phyloP scores from a whole-genome alignment of 2,888 invertebrate genomes.

The Falcaria lacertinaria region DNA sequence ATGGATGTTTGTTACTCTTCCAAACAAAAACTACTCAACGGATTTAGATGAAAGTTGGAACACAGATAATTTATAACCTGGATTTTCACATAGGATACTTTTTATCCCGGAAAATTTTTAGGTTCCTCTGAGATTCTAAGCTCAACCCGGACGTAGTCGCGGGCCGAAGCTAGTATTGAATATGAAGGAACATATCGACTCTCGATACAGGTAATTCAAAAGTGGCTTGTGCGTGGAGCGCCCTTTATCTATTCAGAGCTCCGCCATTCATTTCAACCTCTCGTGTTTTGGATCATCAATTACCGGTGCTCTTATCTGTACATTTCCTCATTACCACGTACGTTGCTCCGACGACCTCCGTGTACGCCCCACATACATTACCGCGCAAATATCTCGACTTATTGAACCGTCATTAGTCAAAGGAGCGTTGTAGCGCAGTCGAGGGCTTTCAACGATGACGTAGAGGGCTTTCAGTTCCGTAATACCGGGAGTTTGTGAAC shows the following conservation, averaged over 20 bases:
- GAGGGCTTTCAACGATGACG: background rate
- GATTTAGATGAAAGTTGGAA: no score
- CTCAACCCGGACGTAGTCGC: no score
- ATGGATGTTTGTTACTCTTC: no score
- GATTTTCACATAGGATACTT: no score
- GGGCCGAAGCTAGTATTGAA: no score
- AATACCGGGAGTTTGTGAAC: background rate
- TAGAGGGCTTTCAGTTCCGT: background rate
- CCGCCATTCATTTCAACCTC: background rate
- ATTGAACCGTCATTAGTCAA: background rate
- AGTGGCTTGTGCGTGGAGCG: slow-evolving; percentile 8
- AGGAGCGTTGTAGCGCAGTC: background rate
- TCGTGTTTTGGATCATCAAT: background rate
- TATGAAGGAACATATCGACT: no score
- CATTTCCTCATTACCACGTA: background rate
- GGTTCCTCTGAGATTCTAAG: no score
- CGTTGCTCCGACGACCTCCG: background rate
- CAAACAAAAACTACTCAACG: no score
- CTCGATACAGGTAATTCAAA: background rate
- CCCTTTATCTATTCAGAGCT: background rate
- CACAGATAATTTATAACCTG: no score
- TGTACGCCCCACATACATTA: background rate
- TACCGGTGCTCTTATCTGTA: background rate
- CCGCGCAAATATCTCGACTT: background rate
- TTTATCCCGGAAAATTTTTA: no score